phyloP scores from a whole-genome alignment of 2,888 invertebrate genomes.

The Coleophora flavipennella region DNA sequence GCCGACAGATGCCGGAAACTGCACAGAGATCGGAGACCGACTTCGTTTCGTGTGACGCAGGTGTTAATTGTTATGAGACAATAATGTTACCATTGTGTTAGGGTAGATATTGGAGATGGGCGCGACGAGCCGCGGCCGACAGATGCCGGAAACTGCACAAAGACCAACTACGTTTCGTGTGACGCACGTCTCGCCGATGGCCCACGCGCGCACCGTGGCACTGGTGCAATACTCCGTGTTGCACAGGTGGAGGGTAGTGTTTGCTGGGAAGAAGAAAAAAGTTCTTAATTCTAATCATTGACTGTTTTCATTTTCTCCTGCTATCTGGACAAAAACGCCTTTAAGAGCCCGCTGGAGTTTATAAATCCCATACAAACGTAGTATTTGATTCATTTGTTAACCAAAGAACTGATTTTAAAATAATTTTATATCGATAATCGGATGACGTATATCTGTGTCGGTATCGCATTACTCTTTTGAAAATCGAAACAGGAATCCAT shows the following conservation, averaged over 20 bases:
- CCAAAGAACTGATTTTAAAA: too few species aligned
- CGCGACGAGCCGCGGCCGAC: slow-evolving; percentile 23
- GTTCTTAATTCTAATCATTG: too few species aligned
- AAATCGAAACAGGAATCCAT: too few species aligned
- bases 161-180: slow-evolving; percentile 39
- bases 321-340: too few species aligned
- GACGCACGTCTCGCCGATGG: slow-evolving; percentile 37
- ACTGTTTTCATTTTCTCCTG: too few species aligned
- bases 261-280: slow-evolving; percentile 26
- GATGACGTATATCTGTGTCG: too few species aligned
- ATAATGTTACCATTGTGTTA: slow-evolving; percentile 39
- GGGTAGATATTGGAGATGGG: slow-evolving; percentile 49
- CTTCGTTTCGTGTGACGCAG: slow-evolving; percentile 40
- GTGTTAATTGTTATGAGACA: too few species aligned
- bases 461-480: too few species aligned
- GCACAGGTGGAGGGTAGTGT: slow-evolving; percentile 36
- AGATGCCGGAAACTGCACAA: slow-evolving; percentile 36
- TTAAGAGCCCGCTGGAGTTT: too few species aligned
- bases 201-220: slow-evolving; percentile 42
- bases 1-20: slow-evolving; percentile 32
- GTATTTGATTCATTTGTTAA: too few species aligned
- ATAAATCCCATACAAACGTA: too few species aligned
- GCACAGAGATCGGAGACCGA: slow-evolving; percentile 48
- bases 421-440: too few species aligned
- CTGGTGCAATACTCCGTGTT: slow-evolving; percentile 20